Percentiles rank a stretch among this genome's conserved stretches.
Evolutionary conservation across 2,113 vertebrate genomes (phyloP).

Genomic region (Corythornis cristatus): DNA sequence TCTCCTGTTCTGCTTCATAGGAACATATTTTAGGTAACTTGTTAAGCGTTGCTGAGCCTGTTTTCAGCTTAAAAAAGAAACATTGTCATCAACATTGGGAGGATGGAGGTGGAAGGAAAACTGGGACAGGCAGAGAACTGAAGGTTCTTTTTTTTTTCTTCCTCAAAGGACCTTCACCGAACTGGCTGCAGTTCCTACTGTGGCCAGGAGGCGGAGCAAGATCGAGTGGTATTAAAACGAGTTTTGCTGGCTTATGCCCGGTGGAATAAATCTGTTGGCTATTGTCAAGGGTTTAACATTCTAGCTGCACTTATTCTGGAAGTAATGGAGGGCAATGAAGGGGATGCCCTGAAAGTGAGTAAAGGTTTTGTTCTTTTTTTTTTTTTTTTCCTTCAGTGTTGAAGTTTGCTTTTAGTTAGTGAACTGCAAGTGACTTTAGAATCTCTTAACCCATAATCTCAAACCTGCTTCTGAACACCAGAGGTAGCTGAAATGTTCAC

Average conservation of each 20-base stretch:
- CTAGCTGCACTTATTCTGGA: conserved; percentile 88
- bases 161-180: conserved; percentile 83
- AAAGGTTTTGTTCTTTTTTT: neutral
- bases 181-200: conserved; percentile 91
- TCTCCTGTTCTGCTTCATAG: neutral
- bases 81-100: neutral
- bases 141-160: neutral
- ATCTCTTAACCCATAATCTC: neutral
- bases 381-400: neutral
- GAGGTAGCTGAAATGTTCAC: neutral
- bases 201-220: conserved; percentile 89
- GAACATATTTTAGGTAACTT: neutral
- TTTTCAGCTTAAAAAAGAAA: conserved; percentile 17
- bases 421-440: neutral
- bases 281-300: conserved; percentile 92
- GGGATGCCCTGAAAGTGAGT: conserved; percentile 88
- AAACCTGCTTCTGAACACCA: neutral
- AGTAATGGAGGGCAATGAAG: conserved; percentile 89
- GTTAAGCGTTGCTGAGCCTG: neutral
- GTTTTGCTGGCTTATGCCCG: conserved; percentile 87
- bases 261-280: conserved; percentile 90
- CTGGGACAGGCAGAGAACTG: neutral
- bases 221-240: conserved; percentile 87
- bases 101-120: neutral
- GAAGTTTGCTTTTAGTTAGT: neutral